Evolutionary conservation across 2,113 vertebrate species (phyloP).

Genomic region (Xiphophorus maculatus): DNA sequence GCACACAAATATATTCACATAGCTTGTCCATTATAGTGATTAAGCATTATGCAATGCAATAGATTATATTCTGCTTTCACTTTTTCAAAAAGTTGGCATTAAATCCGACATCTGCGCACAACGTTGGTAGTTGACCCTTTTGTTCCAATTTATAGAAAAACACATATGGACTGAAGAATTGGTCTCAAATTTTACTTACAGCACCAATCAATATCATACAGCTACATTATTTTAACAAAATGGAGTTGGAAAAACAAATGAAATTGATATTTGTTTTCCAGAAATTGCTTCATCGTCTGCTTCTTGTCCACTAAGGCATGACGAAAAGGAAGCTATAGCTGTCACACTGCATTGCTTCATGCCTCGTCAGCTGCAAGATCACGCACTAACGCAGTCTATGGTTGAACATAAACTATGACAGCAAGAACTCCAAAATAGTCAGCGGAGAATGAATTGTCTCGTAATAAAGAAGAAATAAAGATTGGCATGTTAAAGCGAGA

Average conservation of each 20-base stretch:
- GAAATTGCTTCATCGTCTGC: neutral
- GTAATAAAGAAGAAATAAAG: slow-evolving; percentile 15
- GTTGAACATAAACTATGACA: neutral
- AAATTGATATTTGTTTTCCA: neutral
- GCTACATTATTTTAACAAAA: neutral
- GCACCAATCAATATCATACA: neutral
- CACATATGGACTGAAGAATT: neutral
- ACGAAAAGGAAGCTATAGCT: slow-evolving; percentile 7
- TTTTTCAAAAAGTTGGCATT: no score
- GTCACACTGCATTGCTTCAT: slow-evolving; percentile 11
- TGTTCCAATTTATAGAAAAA: no score
- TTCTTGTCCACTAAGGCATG: slow-evolving; percentile 7
- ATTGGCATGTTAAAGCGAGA: slow-evolving; percentile 22
- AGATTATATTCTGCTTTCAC: no score
- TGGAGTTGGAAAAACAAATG: neutral
- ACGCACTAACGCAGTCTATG: neutral
- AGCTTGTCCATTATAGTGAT: no score
- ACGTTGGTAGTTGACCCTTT: no score
- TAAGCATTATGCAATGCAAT: no score
- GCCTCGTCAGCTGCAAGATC: neutral
- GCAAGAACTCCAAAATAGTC: slow-evolving; percentile 12
- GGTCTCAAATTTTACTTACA: neutral
- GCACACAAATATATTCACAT: no score
- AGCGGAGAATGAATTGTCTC: neutral
- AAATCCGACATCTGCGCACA: no score